These are phyloP conservation scores for Apocrypta bakeri DNA, from an alignment of 1,140 invertebrate species.

Conservation along the genomic window DNA sequence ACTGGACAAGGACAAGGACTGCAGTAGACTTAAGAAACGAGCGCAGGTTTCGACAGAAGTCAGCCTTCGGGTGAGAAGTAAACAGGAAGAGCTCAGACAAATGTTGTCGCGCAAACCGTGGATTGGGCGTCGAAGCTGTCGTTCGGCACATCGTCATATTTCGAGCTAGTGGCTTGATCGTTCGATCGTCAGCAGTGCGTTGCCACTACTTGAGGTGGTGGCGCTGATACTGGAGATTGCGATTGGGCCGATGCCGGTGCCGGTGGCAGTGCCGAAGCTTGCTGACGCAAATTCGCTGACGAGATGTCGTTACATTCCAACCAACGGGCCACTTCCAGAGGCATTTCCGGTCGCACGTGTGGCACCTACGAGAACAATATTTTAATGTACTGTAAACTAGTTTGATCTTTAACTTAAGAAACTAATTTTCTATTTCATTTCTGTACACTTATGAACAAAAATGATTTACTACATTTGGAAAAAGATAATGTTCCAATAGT, in stretches of 20 bases:
- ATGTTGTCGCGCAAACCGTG: constrained; percentile 60
- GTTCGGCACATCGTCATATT: constrained; percentile 24
- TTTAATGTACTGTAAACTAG: too few species aligned
- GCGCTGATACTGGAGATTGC: background rate
- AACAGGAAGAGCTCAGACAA: constrained; percentile 48
- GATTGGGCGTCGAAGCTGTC: constrained; percentile 51
- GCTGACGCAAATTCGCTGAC: constrained; percentile 76
- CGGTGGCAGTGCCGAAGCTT: too few species aligned
- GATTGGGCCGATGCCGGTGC: background rate
- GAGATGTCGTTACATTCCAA: constrained; percentile 82
- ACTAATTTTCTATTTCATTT: too few species aligned
- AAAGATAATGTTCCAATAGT: too few species aligned
- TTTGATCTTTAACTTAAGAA: too few species aligned
- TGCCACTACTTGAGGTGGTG: constrained; percentile 43
- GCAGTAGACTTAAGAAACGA: background rate
- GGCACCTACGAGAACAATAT: constrained; percentile 57
- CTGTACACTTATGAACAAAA: too few species aligned
- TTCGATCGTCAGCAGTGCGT: constrained; percentile 68
- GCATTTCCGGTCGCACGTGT: constrained; percentile 76
- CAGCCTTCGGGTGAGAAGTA: background rate
- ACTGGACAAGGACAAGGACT: too few species aligned
- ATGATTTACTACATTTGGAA: too few species aligned
- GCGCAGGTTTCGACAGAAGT: background rate
- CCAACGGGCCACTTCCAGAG: constrained; percentile 79
- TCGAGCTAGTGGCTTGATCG: constrained; percentile 48